Base-by-base conservation (phyloP, 2,797 vertebrate genomes). In the Scleropages formosus region DNA sequence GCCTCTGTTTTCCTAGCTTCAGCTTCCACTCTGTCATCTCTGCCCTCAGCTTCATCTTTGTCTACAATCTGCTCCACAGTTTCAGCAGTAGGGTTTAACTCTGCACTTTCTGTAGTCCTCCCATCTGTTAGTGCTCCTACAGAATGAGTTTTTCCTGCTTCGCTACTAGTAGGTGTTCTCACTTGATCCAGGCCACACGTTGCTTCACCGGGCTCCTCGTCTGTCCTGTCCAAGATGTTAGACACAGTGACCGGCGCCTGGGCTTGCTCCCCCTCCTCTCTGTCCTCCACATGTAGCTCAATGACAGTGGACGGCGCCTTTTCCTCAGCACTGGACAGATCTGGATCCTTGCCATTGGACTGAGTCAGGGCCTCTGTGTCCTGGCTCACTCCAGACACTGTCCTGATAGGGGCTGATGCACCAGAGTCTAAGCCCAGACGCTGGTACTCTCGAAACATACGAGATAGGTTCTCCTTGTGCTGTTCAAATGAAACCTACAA, bases 401-500 rank as follows among this genome's bases (percentile, higher is more conserved):
- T 94, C 82, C 90, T 90, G 80, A 95, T 44, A 0, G 82, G 79
- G 77, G 78, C 18, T 62, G 84, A 90, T 76, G 86, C 81, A 69
- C 1, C 3, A 69, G 82, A 84, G 61, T 90, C 86, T 46, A 82
- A 87, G 80, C 78, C 91, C 81, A 90, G 92, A 8, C 79, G 90
- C 82, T 96, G 95, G 87, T 96, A 96, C 77, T 97, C 94, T 20
- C 84, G 90, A 83, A 96, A 98, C 85, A 95, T 91, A 75, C 68
- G 91, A 72, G 95, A 94, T 83, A 99, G 89, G 77, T 85, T 96
- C 72, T 96, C 95, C 81, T 95, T 98, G 90, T 99, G 97, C 83
- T 95, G 93, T 89, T 99, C 98, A 83, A 95, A 99, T 77, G 96
- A 93, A 65, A 99, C 97, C 98, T 99, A 82, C 7, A 87, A 88